Conservation (phyloP, 2,888 invertebrate genomes). For the Drymonia ruficornis region DNA sequence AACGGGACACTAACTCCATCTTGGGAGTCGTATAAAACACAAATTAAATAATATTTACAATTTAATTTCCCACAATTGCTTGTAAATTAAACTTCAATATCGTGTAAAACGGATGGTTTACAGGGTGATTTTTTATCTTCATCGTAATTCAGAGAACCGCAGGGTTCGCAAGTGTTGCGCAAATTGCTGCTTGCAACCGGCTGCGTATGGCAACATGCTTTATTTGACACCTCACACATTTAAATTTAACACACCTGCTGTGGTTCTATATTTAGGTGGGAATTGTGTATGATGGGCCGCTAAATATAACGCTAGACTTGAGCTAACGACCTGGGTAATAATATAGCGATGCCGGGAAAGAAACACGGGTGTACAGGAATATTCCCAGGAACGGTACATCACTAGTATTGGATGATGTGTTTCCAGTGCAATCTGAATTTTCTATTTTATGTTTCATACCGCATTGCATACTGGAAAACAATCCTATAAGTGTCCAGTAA, state of each 20-base stretch:
- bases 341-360: too few species aligned
- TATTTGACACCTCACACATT: constrained; percentile 41
- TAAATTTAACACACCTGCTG: constrained; percentile 36
- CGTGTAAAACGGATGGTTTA: constrained; percentile 24
- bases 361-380: too few species aligned
- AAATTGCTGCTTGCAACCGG: constrained; percentile 31
- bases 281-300: constrained; percentile 36
- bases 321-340: not conserved
- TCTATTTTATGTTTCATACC: too few species aligned
- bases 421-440: too few species aligned
- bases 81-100: constrained; percentile 11
- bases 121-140: constrained; percentile 29
- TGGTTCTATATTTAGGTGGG: constrained; percentile 35
- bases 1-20: too few species aligned
- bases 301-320: constrained; percentile 6
- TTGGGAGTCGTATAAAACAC: constrained; percentile 12
- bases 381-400: too few species aligned
- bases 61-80: not conserved
- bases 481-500: too few species aligned
- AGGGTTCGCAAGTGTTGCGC: constrained; percentile 20
- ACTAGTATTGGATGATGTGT: too few species aligned
- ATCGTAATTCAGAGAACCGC: constrained; percentile 22
- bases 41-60: constrained; percentile 25
- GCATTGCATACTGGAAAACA: too few species aligned
- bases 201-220: constrained; percentile 41